phyloP scores from a whole-genome alignment of 1,140 invertebrate genomes.

The Medauroidea extradentata region DNA sequence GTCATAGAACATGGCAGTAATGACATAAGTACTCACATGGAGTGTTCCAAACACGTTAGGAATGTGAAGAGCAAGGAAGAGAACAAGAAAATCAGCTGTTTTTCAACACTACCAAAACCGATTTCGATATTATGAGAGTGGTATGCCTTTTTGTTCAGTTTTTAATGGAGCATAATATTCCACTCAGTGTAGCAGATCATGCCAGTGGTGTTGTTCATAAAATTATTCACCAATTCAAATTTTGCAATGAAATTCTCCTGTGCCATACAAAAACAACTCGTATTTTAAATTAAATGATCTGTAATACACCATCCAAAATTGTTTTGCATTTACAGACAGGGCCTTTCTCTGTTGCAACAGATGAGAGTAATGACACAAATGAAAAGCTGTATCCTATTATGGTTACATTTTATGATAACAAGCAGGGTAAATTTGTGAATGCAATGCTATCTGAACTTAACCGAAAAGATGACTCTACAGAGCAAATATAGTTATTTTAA shows the following conservation, averaged over 20 bases:
- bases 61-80: background rate
- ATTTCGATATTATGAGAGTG: background rate
- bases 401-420: background rate
- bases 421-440: background rate
- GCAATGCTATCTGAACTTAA: background rate
- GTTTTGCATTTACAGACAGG: background rate
- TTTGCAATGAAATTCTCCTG: background rate
- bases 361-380: background rate
- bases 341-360: background rate
- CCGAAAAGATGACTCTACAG: background rate
- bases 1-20: background rate
- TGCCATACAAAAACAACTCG: background rate
- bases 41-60: background rate
- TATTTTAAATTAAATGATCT: background rate
- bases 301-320: background rate
- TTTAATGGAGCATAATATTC: background rate
- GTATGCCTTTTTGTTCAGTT: background rate
- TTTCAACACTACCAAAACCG: background rate
- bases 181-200: background rate
- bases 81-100: background rate
- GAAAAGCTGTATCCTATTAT: background rate
- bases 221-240: background rate
- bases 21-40: background rate
- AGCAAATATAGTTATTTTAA: background rate
- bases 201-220: background rate